Conservation (phyloP, 2,888 invertebrate species). For the Octonoba sinensis region DNA sequence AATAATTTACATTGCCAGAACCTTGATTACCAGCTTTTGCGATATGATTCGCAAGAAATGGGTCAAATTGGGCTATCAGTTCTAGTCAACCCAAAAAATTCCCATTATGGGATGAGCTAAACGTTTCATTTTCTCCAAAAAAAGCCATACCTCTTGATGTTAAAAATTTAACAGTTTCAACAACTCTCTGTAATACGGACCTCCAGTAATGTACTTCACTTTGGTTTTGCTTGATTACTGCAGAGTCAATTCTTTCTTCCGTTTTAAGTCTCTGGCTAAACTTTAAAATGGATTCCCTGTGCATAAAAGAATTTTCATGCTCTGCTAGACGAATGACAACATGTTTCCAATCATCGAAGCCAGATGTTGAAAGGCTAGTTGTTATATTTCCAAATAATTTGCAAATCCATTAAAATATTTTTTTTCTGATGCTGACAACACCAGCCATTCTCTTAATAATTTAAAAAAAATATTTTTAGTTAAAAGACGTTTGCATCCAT, state of each 20-base stretch:
- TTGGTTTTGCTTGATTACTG: neutral
- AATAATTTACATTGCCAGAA: constrained; percentile 67
- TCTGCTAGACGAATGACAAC: neutral
- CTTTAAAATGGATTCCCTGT: neutral
- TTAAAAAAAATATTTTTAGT: neutral
- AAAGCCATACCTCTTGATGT: constrained; percentile 67
- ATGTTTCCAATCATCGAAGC: too few relatives aligned
- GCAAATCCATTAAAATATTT: neutral
- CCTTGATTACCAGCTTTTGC: constrained; percentile 67
- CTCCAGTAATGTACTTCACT: neutral
- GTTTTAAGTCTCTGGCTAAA: constrained; percentile 5
- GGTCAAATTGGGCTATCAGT: constrained; percentile 68
- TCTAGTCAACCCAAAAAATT: constrained; percentile 68
- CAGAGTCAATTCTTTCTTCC: neutral
- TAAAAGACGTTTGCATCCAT: neutral
- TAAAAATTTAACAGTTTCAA: constrained; percentile 67
- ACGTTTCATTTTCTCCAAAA: constrained; percentile 67
- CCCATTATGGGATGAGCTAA: constrained; percentile 67
- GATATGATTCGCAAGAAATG: constrained; percentile 68
- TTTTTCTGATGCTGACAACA: neutral
- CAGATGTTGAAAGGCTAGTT: neutral
- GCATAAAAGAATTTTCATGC: neutral
- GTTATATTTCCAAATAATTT: neutral
- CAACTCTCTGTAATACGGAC: constrained; percentile 20
- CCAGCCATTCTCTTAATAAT: neutral